Evolutionary conservation across 1,140 invertebrate species (phyloP), one percentile per base, ranked within the genome.

Genomic region (Chelonus insularis): DNA sequence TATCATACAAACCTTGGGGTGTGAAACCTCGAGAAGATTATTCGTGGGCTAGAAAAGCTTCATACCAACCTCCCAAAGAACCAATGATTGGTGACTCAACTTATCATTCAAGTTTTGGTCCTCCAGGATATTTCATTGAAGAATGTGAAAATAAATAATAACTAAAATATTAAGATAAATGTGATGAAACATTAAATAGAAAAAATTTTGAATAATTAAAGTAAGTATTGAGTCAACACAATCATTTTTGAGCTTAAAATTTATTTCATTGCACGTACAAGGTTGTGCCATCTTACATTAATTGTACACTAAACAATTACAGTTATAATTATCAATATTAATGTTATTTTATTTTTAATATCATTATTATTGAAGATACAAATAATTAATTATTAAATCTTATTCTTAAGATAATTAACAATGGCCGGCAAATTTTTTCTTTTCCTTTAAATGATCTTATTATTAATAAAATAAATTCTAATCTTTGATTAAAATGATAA

Each of bases 1-100:
- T 87, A 64, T 84, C 82, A 0, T 85, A 80, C 57, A 75, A 78
- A 37, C 66, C 76, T n/a, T 83, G 82, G 82, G 51, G 72, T n/a
- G 68, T 72, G 0, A 48, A 47, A 18, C 72, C 74, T 25, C 81
- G 76, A 8, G 75, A 79, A 25, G 65, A 73, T 3, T 69, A 75
- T 7, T 79, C 83, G 4, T 84, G 82, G 83, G 75, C 76, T 5
- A 58, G 62, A n/a, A 81, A 76, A 54, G 36, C 57, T 0, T 66
- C 69, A 12, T 84, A 83, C 60, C 45, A 68, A 39, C 68, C 68
- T 0, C 79, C 82, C 0, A 75, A 70, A 18, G 55, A 76, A 11
- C 64, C 72, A 9, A 83, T 84, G 76, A 65, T 69, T n/a, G 68
- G 71, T 9, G 75, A 83, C 37, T 83, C 82, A 0, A 70, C 83